A percentile compares a stretch with the other conserved stretches of the same genome.
These are phyloP conservation scores for Petaurus breviceps DNA, from an alignment of 2,113 vertebrate species.

Conservation along the genomic window DNA sequence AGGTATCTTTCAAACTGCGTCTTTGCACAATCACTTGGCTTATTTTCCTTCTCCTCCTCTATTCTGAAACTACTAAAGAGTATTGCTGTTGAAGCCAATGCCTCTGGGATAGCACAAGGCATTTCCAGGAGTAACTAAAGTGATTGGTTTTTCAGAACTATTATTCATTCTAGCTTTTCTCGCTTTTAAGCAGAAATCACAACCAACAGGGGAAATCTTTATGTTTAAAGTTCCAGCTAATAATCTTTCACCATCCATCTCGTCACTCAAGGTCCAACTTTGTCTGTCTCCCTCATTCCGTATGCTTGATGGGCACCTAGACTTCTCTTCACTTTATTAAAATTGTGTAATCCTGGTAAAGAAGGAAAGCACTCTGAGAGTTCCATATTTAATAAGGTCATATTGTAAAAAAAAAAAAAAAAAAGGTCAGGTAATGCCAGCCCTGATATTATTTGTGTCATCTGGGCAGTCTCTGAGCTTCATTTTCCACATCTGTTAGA, in stretches of 20 bases:
- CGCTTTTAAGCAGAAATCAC: not conserved
- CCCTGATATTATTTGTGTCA: not conserved
- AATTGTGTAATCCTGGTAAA: not conserved
- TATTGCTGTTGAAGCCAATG: not conserved
- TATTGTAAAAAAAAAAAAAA: not conserved
- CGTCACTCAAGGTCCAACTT: not conserved
- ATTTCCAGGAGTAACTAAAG: not conserved
- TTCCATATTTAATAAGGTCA: too few species aligned
- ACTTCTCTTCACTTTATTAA: not conserved
- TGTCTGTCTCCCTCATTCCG: not conserved
- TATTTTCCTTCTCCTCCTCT: not conserved
- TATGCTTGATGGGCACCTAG: not conserved
- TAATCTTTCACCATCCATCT: not conserved
- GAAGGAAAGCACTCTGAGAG: not conserved
- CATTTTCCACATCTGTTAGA: not conserved
- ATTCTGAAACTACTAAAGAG: not conserved
- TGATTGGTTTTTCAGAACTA: not conserved
- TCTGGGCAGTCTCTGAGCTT: not conserved
- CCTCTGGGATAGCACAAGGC: not conserved
- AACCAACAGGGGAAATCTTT: not conserved
- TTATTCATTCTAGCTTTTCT: not conserved
- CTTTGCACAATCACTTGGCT: not conserved
- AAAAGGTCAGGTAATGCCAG: not conserved
- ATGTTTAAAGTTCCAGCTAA: not conserved
- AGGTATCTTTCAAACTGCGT: not conserved